These are phyloP conservation scores for Eufriesea mexicana DNA, from an alignment of 1,140 invertebrate genomes.

Conservation along the genomic window DNA sequence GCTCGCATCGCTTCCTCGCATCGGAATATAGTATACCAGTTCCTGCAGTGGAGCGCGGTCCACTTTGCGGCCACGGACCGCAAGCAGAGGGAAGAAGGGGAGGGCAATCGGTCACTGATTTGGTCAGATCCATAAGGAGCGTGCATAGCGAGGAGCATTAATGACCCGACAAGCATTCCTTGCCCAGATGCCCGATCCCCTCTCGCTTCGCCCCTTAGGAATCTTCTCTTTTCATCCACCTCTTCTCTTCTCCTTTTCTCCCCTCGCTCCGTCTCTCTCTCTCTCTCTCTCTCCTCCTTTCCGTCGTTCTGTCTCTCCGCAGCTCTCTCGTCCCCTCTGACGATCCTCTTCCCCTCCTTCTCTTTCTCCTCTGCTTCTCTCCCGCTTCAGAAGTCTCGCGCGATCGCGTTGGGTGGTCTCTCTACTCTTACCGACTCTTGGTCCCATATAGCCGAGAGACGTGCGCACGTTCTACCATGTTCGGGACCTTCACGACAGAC, in stretches of 20 bases:
- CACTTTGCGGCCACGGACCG: slow-evolving; percentile 48
- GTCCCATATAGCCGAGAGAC: slow-evolving; percentile 72
- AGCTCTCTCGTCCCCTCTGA: not conserved
- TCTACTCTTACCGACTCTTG: slow-evolving; percentile 77
- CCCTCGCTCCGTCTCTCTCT: slow-evolving; percentile 35
- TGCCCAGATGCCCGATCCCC: slow-evolving; percentile 68
- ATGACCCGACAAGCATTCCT: slow-evolving; percentile 80
- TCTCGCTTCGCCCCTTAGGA: slow-evolving; percentile 46
- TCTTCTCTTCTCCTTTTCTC: slow-evolving; percentile 32
- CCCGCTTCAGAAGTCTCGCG: slow-evolving; percentile 73
- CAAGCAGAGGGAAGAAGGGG: slow-evolving; percentile 25
- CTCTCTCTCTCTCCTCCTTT: slow-evolving; percentile 44
- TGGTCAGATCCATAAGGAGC: slow-evolving; percentile 78
- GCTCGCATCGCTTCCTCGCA: slow-evolving; percentile 40
- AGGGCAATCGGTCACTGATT: slow-evolving; percentile 79
- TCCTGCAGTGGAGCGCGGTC: slow-evolving; percentile 41
- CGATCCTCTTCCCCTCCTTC: slow-evolving; percentile 27
- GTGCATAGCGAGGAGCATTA: slow-evolving; percentile 78
- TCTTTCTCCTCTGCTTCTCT: slow-evolving; percentile 43
- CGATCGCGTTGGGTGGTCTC: slow-evolving; percentile 82
- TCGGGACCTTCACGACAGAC: slow-evolving; percentile 60
- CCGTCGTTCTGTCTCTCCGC: slow-evolving; percentile 22
- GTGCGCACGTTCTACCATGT: slow-evolving; percentile 70
- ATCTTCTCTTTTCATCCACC: slow-evolving; percentile 37
- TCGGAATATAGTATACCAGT: slow-evolving; percentile 45